These are phyloP conservation scores for Mugil cephalus DNA, from an alignment of 2,113 vertebrate species.

Conservation along the genomic window DNA sequence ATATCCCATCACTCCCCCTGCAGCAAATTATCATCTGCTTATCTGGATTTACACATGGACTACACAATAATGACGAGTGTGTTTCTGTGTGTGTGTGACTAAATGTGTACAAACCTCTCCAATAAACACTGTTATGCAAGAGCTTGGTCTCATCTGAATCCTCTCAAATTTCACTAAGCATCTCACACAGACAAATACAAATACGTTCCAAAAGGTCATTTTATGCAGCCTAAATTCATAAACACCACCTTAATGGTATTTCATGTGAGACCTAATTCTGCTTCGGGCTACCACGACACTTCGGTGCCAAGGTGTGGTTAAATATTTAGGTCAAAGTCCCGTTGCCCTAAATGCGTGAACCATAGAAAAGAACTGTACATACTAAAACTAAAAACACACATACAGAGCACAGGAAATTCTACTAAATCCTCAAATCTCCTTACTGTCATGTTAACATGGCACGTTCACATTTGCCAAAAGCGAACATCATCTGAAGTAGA, in stretches of 20 bases:
- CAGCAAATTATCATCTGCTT: constrained; percentile 71
- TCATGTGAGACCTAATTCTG: constrained; percentile 37
- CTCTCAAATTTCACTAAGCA: constrained; percentile 45
- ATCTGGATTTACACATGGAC: constrained; percentile 74
- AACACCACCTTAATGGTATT: constrained; percentile 41
- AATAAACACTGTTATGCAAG: constrained; percentile 34
- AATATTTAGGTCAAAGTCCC: constrained; percentile 64
- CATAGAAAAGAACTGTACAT: constrained; percentile 4
- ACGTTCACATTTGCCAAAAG: constrained; percentile 28
- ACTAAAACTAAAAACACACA: constrained; percentile 18
- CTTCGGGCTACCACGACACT: not conserved
- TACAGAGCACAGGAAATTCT: not conserved
- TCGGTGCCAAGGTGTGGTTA: constrained; percentile 33
- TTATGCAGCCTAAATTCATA: constrained; percentile 30
- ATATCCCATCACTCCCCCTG: constrained; percentile 41
- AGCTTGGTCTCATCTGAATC: constrained; percentile 41
- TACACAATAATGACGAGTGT: constrained; percentile 38
- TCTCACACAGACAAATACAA: constrained; percentile 24
- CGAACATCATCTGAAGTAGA: constrained; percentile 21
- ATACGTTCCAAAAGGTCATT: constrained; percentile 4
- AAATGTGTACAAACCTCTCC: constrained; percentile 13
- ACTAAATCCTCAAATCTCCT: constrained; percentile 56
- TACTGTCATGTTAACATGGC: constrained; percentile 56
- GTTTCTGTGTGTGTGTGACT: constrained; percentile 27
- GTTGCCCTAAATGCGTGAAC: constrained; percentile 45